phyloP scores from a whole-genome alignment of 2,888 invertebrate genomes.

The Chrysolina americana region DNA sequence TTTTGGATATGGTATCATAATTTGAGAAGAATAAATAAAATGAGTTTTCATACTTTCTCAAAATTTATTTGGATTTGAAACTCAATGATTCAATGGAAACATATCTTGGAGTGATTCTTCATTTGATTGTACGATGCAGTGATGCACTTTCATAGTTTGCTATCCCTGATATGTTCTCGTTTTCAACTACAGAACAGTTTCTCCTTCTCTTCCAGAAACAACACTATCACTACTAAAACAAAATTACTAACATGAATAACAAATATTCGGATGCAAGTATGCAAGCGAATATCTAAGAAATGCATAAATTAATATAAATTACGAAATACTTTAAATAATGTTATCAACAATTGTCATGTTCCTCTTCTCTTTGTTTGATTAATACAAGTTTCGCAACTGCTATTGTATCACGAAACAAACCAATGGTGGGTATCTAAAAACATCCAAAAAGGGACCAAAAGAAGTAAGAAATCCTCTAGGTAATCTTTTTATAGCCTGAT shows the following conservation, averaged over 20 bases:
- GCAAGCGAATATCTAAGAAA: constrained; percentile 44
- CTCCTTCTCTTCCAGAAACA: constrained; percentile 33
- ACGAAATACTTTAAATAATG: constrained; percentile 47
- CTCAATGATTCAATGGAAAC: no score
- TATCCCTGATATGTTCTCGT: constrained; percentile 28
- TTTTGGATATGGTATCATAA: no score
- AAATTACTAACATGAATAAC: constrained; percentile 44
- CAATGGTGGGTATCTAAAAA: constrained; percentile 24
- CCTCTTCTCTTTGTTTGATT: constrained; percentile 38
- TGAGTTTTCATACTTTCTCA: not conserved
- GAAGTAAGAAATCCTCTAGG: constrained; percentile 41
- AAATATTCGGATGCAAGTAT: constrained; percentile 39
- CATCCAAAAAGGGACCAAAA: constrained; percentile 41
- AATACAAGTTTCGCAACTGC: constrained; percentile 35
- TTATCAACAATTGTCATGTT: constrained; percentile 49
- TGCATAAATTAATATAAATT: constrained; percentile 48
- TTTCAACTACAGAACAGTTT: constrained; percentile 46
- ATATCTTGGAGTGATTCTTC: not conserved
- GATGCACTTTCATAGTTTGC: constrained; percentile 25
- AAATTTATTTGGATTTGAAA: not conserved
- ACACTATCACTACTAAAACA: constrained; percentile 37
- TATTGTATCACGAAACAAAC: constrained; percentile 26
- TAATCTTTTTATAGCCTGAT: constrained; percentile 45
- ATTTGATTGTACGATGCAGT: constrained; percentile 33
- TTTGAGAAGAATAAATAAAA: no score